Base-by-base conservation (phyloP, 1,140 invertebrate genomes). In the Bombus pascuorum region DNA sequence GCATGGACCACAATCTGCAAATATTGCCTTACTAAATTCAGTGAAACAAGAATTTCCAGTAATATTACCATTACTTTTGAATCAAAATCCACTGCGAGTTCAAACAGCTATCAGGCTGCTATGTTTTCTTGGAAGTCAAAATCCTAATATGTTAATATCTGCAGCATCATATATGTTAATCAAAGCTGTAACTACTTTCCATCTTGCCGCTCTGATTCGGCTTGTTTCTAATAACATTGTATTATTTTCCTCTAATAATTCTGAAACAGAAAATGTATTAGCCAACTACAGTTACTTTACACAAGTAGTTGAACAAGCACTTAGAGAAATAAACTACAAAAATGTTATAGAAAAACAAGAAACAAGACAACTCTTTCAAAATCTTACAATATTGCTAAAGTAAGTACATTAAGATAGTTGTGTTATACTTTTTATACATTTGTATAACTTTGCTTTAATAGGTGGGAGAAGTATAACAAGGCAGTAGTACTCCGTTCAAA, bases 41-140 rank as follows among this genome's bases (percentile, higher is more conserved):
- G 92, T 95, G 12, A 94, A 93, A 70, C 94, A 95, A 53, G 95
- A 95, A 37, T 86, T 95, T 9, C 81, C 91, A 10, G 84, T 93
- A 2, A 90, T 95, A 28, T 88, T 92, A 57, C 93, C 94, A 3
- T 82, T 95, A 62, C 83, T 95, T 6, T 74, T 95, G 3, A 93
- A 94, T 81, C 22, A 90, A 6, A 92, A 94, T 83, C 92, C 94
- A 1, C 66, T 95, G 15, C 85, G 91, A 59, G 93, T 95, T 0
- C 96, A 96, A 91, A 96, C 96, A 4, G 95, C 96, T 0, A 94
- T 96, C 0, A 93, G 95, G 79, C 83, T 95, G 22, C 74, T 95
- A 4, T 94, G 94, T 18, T 89, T 95, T 13, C 83, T 95, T 25
- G 94, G 94, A 10, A 92, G 91, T 25, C 93, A 94, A 37, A 95